Evolutionary conservation across 1,140 invertebrate genomes (phyloP).

Genomic region (Rhagoletis zephyria): DNA sequence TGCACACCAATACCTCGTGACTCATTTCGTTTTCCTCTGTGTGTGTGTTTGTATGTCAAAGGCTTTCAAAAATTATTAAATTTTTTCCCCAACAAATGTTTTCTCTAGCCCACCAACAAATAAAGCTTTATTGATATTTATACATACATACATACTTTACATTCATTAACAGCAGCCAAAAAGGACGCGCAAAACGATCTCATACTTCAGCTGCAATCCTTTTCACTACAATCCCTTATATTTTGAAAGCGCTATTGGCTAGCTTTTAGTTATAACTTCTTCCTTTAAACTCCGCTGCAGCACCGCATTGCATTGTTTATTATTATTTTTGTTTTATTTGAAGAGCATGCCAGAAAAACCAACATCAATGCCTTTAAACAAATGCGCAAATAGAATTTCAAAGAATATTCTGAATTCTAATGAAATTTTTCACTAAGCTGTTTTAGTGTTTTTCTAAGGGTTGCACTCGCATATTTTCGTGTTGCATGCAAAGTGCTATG

Average conservation of each 20-base stretch:
- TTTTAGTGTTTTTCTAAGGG: not conserved
- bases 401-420: slow-evolving; percentile 14
- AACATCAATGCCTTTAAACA: not conserved
- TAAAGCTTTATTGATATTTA: not conserved
- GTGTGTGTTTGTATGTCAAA: not conserved
- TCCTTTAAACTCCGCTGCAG: not conserved
- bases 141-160: not conserved
- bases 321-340: not conserved
- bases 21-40: not conserved
- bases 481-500: not conserved
- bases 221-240: not conserved
- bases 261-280: not conserved
- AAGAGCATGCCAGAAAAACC: not conserved
- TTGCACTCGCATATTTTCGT: not conserved
- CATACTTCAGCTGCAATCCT: not conserved
- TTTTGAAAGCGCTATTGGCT: not conserved
- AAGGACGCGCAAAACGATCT: not conserved
- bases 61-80: slow-evolving; percentile 18
- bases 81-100: not conserved
- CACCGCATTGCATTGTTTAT: not conserved
- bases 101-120: not conserved
- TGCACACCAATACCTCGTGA: not conserved
- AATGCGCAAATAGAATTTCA: slow-evolving; percentile 19
- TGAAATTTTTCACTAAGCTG: not conserved
- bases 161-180: not conserved